Percentiles rank a stretch among this genome's conserved stretches.
Conservation (phyloP, 2,888 invertebrate genomes). For the Pterobdella sp. region DNA sequence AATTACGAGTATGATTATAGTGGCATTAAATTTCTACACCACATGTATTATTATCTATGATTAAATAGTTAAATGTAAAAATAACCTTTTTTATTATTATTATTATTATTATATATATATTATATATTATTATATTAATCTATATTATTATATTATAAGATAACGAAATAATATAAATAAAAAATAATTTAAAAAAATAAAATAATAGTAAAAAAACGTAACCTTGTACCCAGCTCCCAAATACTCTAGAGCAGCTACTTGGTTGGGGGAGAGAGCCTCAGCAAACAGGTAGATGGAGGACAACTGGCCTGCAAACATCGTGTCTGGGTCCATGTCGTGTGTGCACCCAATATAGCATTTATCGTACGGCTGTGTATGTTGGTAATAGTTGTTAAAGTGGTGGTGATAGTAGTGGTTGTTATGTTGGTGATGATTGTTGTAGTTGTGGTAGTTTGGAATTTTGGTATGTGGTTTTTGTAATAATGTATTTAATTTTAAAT, state of each 20-base stretch:
- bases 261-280: slow-evolving; percentile 91
- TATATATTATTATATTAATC: not conserved
- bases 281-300: slow-evolving; percentile 81
- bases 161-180: not conserved
- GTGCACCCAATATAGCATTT: slow-evolving; percentile 98
- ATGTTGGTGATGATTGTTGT: not conserved
- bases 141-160: not conserved
- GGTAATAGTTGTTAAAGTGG: not conserved
- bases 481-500: no score
- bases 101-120: no score
- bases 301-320: slow-evolving; percentile 98
- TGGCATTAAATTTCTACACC: no score
- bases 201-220: slow-evolving; percentile 36
- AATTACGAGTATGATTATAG: no score
- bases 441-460: not conserved
- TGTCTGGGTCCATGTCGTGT: slow-evolving; percentile 87
- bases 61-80: no score
- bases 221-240: slow-evolving; percentile 98
- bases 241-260: slow-evolving; percentile 95
- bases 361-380: slow-evolving; percentile 76
- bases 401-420: not conserved
- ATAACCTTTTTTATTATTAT: no score
- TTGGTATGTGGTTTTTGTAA: no score
- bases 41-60: no score
- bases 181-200: not conserved